A percentile compares a stretch with the other conserved stretches of the same genome.
Conservation (phyloP, 2,888 invertebrate species). For the Epinotia ramella region DNA sequence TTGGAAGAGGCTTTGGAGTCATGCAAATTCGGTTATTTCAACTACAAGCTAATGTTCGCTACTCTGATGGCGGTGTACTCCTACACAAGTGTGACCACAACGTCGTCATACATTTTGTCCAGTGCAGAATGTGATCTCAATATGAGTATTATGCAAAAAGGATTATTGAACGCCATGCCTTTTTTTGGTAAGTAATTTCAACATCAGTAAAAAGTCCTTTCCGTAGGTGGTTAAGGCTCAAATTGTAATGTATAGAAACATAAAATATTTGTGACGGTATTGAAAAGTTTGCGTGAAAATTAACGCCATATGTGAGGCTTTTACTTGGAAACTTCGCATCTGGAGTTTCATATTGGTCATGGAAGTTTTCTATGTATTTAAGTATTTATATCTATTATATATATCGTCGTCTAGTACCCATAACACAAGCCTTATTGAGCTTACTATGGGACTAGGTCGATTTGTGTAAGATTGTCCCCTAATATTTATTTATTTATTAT, state of each 20-base stretch:
- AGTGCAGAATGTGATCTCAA: slow-evolving; percentile 66
- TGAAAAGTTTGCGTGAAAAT: not conserved
- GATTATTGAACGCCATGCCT: slow-evolving; percentile 63
- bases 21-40: slow-evolving; percentile 65
- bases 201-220: not conserved
- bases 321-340: not conserved
- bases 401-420: no score
- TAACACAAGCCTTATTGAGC: no score
- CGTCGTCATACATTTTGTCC: slow-evolving; percentile 64
- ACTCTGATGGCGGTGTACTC: slow-evolving; percentile 59
- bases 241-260: not conserved
- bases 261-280: not conserved
- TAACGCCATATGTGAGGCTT: not conserved
- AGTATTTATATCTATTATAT: no score
- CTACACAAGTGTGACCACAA: slow-evolving; percentile 58
- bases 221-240: not conserved
- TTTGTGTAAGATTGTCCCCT: no score
- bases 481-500: no score
- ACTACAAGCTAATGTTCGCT: slow-evolving; percentile 58
- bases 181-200: slow-evolving; percentile 61
- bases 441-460: no score
- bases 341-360: not conserved
- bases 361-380: no score
- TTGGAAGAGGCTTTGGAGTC: slow-evolving; percentile 62
- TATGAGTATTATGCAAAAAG: slow-evolving; percentile 65